A percentile compares a stretch with the other conserved stretches of the same genome.
These are phyloP conservation scores for Drosophila nikananu DNA, from an alignment of 1,140 invertebrate species.

Conservation along the genomic window DNA sequence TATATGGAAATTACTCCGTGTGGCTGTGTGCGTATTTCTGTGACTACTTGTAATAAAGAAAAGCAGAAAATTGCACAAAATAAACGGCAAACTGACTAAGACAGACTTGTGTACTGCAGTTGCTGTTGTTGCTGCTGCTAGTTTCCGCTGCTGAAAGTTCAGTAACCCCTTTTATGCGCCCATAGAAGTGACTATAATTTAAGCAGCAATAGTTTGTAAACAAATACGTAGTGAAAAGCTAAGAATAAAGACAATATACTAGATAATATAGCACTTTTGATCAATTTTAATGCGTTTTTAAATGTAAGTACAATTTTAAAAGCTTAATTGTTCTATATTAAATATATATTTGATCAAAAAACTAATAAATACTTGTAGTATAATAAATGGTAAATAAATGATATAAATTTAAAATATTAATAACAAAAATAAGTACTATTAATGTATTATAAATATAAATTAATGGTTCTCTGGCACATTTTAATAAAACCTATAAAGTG, in stretches of 20 bases:
- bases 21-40: constrained; percentile 17
- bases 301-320: background rate
- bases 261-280: background rate
- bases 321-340: no score
- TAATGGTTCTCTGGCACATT: no score
- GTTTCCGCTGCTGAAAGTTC: constrained; percentile 48
- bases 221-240: background rate
- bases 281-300: background rate
- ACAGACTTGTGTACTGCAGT: constrained; percentile 12
- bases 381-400: no score
- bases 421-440: no score
- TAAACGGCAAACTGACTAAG: constrained; percentile 35
- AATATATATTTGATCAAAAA: no score
- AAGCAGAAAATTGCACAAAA: constrained; percentile 41
- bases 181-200: constrained; percentile 54
- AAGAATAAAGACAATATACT: background rate
- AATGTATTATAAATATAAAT: no score
- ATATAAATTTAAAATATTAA: no score
- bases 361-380: no score
- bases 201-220: constrained; percentile 9
- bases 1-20: constrained; percentile 21
- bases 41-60: constrained; percentile 42
- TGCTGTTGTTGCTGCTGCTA: constrained; percentile 16
- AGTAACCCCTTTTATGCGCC: constrained; percentile 55
- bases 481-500: no score